Percentiles rank a stretch among this genome's conserved stretches.
phyloP scores from a whole-genome alignment of 2,113 vertebrate species.

The Psephotus haematonotus region DNA sequence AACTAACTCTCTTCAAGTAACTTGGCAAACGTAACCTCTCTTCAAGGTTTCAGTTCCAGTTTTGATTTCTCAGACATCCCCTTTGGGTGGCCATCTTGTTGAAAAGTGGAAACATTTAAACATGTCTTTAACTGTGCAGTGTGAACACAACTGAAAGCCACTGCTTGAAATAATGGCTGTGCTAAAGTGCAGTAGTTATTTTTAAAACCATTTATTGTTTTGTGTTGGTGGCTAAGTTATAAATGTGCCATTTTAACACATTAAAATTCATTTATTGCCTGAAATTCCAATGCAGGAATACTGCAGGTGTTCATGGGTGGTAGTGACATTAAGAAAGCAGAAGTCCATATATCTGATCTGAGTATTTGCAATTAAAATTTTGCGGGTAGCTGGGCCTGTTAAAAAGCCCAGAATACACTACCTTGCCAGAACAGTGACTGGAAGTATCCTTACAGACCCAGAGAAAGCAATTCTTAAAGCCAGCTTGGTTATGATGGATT shows the following conservation, averaged over 20 bases:
- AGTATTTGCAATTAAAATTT: background rate
- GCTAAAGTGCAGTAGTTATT: background rate
- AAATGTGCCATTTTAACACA: background rate
- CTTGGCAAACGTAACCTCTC: background rate
- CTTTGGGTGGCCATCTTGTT: background rate
- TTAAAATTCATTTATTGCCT: background rate
- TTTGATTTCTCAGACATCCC: background rate
- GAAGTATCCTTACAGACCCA: background rate
- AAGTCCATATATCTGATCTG: background rate
- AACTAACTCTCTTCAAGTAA: no score
- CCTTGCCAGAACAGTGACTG: background rate
- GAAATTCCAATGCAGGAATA: background rate
- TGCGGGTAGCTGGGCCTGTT: background rate
- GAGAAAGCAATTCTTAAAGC: background rate
- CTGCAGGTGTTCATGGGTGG: background rate
- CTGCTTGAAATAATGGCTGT: background rate
- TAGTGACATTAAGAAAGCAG: background rate
- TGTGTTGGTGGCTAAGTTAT: background rate
- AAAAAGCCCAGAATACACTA: background rate
- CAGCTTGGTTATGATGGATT: background rate
- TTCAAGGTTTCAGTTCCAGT: background rate
- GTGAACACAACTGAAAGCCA: background rate
- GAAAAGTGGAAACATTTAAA: background rate
- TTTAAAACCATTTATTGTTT: background rate
- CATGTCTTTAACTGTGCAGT: background rate